Evolutionary conservation across 2,888 invertebrate genomes (phyloP), one percentile per base, ranked within the genome.

Genomic region (Abrostola triplasia): DNA sequence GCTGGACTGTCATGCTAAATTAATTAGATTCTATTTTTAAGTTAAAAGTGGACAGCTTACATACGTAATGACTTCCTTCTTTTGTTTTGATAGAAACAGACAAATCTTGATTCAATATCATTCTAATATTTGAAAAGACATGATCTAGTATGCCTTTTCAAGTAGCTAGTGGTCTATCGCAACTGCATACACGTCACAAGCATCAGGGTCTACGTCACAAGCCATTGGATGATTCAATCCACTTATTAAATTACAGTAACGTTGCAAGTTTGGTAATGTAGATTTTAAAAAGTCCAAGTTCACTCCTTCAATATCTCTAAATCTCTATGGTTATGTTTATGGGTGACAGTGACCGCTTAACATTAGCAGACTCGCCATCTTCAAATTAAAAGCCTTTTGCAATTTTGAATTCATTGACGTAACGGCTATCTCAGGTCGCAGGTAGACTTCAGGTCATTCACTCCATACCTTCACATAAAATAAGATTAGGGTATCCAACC

Each of bases 401-500:
- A 36, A 49, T 41, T 42, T 44, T 11, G 36, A 42, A 36, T 35
- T 8, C 12, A 6, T 24, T 62, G 55, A 69, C 44, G 55, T 44
- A 62, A 56, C 10, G 4, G n/a, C 59, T 73, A 40, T 59, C 38
- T 59, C 36, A 36, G 37, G 12, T 11, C 59, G 54, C 64, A 61
- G 67, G 79, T 75, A 76, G 6, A 6, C 1, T 13, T 47, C 24
- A 57, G 51, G 44, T 8, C 53, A 50, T n/a, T 65, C 48, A 67
- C 60, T 53, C 7, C 24, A 7, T 7, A 36, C 38, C 51, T 48
- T 51, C 36, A 44, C 48, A 40, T 48, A 37, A 63, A 67, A 54
- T 1, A 44, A 59, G 53, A 65, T 63, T 47, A 64, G 11, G n/a
- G 12, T 12, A n/a, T 10, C 24, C 5, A 64, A 38, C 53, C n/a